A percentile compares a stretch with the other conserved stretches of the same genome.
These are phyloP conservation scores for Prenolepis imparis DNA, from an alignment of 2,888 invertebrate species.

Conservation along the genomic window DNA sequence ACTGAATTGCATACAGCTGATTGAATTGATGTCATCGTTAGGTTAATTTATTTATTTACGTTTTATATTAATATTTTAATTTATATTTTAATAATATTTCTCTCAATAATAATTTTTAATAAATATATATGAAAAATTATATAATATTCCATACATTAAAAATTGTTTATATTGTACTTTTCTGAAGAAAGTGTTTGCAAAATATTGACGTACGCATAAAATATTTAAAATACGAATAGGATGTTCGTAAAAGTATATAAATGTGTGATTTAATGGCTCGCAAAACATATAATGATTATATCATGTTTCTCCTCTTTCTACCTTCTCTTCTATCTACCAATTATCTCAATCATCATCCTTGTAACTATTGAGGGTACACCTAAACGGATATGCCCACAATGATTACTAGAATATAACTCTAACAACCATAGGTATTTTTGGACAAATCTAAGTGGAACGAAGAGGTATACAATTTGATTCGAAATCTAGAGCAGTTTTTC, in stretches of 20 bases:
- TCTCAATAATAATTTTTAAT: neutral
- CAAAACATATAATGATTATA: conserved; percentile 38
- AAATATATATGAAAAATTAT: conserved; percentile 4
- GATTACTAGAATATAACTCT: neutral
- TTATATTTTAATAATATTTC: no score
- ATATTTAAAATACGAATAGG: conserved; percentile 9
- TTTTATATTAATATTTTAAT: neutral
- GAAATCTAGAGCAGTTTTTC: neutral
- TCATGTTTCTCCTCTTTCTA: conserved; percentile 34
- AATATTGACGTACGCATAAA: neutral
- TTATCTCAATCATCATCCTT: conserved; percentile 23
- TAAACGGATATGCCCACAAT: conserved; percentile 18
- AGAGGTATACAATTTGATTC: conserved; percentile 3
- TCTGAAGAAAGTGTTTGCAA: neutral
- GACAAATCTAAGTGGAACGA: neutral
- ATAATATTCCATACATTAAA: neutral
- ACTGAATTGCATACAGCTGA: conserved; percentile 29
- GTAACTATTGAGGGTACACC: conserved; percentile 28
- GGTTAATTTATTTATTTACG: neutral
- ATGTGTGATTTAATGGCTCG: conserved; percentile 39
- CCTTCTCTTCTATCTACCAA: conserved; percentile 34
- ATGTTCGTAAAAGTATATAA: conserved; percentile 28
- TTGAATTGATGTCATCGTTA: conserved; percentile 26
- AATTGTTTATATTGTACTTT: conserved; percentile 1
- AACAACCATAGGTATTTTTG: conserved; percentile 13